These are phyloP conservation scores for Rhodinocichla rosea DNA, from an alignment of 2,113 vertebrate genomes.

Conservation along the genomic window DNA sequence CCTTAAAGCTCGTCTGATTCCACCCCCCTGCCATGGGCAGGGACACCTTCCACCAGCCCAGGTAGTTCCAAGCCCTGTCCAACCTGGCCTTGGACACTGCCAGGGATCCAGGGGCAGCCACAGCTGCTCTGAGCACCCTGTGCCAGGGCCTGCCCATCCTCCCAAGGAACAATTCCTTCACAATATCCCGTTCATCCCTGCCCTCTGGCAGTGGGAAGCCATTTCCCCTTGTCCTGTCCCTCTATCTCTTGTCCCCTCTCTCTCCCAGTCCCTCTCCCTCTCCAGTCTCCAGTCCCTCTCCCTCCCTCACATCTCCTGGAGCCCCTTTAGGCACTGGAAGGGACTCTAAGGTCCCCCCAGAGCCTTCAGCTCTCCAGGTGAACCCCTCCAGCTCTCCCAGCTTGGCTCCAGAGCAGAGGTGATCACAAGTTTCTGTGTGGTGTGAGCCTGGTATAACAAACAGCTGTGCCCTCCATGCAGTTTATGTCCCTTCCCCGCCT, in stretches of 20 bases:
- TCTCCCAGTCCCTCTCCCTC: background rate
- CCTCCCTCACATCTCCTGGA: background rate
- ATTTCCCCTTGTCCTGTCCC: fast-evolving
- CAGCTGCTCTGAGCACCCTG: background rate
- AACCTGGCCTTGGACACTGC: fast-evolving
- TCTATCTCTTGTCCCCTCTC: background rate
- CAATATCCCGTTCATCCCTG: fast-evolving
- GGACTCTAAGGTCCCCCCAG: fast-evolving
- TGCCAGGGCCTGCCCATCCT: background rate
- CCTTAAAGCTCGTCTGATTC: background rate
- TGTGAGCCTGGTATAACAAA: background rate
- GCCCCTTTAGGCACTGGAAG: background rate
- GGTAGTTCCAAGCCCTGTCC: fast-evolving
- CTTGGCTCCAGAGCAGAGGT: background rate
- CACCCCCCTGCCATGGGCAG: background rate
- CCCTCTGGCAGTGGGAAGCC: background rate
- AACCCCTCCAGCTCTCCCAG: background rate
- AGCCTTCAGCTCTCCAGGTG: background rate
- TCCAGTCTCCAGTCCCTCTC: background rate
- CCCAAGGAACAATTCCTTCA: background rate
- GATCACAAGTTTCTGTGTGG: background rate
- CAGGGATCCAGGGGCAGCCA: background rate
- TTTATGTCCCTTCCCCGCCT: background rate
- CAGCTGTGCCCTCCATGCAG: background rate
- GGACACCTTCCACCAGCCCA: fast-evolving